Evolutionary conservation across 2,113 vertebrate genomes (phyloP), one percentile per base, ranked within the genome.

Genomic region (Sprattus sprattus): DNA sequence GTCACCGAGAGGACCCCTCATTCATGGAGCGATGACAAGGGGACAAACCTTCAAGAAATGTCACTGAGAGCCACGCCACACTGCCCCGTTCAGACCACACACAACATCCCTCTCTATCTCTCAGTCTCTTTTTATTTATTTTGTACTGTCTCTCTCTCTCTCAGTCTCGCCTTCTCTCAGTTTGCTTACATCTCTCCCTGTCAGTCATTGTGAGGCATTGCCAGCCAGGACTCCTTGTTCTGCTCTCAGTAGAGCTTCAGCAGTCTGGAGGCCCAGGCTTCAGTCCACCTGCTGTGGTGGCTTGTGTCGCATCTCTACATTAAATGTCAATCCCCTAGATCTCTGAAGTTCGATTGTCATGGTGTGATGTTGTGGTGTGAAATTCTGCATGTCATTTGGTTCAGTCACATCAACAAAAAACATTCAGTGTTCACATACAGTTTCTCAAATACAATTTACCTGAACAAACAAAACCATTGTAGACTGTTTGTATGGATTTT

Each of bases 21-120:
- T 57, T 86, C 86, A 50, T 60, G 82, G 84, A 85, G 82, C 50
- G 81, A 81, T 45, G 84, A 85, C 82, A 44, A 87, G 71, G 71
- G 71, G 85, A 86, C 85, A 86, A 89, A 87, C 22, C 50, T 82
- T 82, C 28, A 82, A 52, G 84, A 87, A 89, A 89, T 90, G 89
- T 89, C 88, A 87, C 45, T 22, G 81, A 83, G 82, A 85, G 44
- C 84, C 45, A 54, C 32, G 18, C 44, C 44, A 54, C 84, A 57
- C 45, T 22, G 20, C 45, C 11, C 45, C 44, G 84, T 50, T 45
- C 28, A 60, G 7, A 80, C 25, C 28, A 49, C 83, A 78, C 57
- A 7, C 71, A 16, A 45, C 49, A 57, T 85, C 44, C 71, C 75
- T 82, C 54, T 75, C 52, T 47, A 47, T 45, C 52, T 45, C 57